A percentile compares a stretch with the other conserved stretches of the same genome.
phyloP scores from a whole-genome alignment of 2,113 vertebrate genomes.

The Thomomys bottae region DNA sequence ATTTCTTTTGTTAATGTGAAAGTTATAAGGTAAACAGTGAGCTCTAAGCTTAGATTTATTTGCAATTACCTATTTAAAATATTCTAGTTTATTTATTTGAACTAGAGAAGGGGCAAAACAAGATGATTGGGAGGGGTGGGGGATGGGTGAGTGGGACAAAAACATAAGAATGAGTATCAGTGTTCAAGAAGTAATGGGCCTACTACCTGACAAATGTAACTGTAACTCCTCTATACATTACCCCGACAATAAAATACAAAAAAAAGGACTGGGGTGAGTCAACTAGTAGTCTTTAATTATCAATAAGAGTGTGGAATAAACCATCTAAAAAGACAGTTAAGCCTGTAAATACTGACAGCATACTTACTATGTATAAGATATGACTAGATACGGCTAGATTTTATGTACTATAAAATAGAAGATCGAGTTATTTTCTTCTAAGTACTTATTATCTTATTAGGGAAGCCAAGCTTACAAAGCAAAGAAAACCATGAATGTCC shows the following conservation, averaged over 20 bases:
- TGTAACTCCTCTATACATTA: too few relatives aligned
- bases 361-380: background rate
- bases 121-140: too few relatives aligned
- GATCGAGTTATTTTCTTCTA: background rate
- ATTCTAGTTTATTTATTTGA: too few relatives aligned
- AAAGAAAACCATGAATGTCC: background rate
- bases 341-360: background rate
- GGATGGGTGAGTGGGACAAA: too few relatives aligned
- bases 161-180: too few relatives aligned
- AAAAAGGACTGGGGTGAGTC: too few relatives aligned
- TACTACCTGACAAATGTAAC: too few relatives aligned
- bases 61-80: constrained; percentile 54
- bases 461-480: background rate
- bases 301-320: too few relatives aligned
- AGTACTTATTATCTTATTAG: background rate
- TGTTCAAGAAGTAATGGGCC: too few relatives aligned
- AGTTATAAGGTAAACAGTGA: constrained; percentile 13
- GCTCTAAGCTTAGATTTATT: constrained; percentile 34
- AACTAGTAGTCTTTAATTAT: too few relatives aligned
- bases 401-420: background rate
- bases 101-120: too few relatives aligned
- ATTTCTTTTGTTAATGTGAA: constrained; percentile 31
- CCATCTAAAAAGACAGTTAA: background rate
- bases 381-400: background rate
- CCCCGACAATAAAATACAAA: too few relatives aligned